phyloP scores from a whole-genome alignment of 2,888 invertebrate genomes.

The Gastrophysa polygoni region DNA sequence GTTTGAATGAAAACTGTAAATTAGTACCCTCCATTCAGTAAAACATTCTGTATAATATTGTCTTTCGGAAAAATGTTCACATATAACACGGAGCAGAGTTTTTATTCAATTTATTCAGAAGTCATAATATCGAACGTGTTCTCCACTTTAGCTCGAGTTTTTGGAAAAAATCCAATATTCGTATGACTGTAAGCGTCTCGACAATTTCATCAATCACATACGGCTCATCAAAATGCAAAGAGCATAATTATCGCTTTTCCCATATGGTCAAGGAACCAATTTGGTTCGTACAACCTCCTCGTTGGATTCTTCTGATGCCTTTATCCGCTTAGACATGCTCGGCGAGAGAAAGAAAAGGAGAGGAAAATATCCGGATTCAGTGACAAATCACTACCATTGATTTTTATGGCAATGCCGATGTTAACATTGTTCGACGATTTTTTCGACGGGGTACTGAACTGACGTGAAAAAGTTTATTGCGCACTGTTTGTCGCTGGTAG shows the following conservation, averaged over 20 bases:
- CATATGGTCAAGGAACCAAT: conserved; percentile 32
- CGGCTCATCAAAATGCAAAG: conserved; percentile 25
- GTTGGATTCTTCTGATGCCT: conserved; percentile 37
- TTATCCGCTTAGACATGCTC: conserved; percentile 32
- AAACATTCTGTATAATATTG: too few species aligned
- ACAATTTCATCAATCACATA: conserved; percentile 29
- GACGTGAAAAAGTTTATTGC: conserved; percentile 46
- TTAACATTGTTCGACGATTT: conserved; percentile 40
- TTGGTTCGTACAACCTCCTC: conserved; percentile 23
- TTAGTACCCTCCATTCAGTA: too few species aligned
- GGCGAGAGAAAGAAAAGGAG: conserved; percentile 5
- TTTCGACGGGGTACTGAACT: conserved; percentile 35
- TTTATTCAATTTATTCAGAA: background rate
- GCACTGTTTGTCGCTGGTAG: conserved; percentile 45
- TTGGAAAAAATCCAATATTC: conserved; percentile 1
- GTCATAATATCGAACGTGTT: background rate
- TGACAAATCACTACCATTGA: conserved; percentile 47
- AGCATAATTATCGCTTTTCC: conserved; percentile 26
- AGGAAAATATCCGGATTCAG: conserved; percentile 35
- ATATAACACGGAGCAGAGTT: background rate
- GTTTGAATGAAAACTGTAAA: too few species aligned
- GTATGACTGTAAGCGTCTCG: background rate
- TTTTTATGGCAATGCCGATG: conserved; percentile 44
- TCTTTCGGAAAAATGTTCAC: background rate
- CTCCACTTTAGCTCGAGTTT: background rate